Evolutionary conservation across 2,113 vertebrate species (phyloP).

Genomic region (Gulo gulo): DNA sequence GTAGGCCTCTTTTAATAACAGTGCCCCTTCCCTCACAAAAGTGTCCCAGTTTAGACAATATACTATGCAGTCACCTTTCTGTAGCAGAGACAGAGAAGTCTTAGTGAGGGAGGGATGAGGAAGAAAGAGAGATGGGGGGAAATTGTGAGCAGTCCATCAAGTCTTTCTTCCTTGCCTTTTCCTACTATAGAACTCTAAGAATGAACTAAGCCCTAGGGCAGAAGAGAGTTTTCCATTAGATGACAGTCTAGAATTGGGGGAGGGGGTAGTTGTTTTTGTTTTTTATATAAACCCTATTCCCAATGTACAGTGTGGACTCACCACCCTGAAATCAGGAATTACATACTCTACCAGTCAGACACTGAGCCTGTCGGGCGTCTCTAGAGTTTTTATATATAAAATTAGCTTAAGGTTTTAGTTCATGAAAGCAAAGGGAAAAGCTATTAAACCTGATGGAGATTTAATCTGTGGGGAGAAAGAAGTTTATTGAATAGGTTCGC

Average conservation of each 20-base stretch:
- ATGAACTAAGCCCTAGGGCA: not conserved
- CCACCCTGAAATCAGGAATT: not conserved
- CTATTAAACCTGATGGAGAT: not conserved
- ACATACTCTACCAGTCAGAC: not conserved
- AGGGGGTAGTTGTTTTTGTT: not conserved
- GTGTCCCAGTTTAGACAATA: not conserved
- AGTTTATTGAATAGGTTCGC: not conserved
- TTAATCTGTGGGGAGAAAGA: not conserved
- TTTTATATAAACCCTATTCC: not conserved
- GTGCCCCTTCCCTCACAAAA: not conserved
- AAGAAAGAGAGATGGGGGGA: not conserved
- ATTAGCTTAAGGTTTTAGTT: not conserved
- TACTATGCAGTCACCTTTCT: not conserved
- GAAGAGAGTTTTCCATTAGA: not conserved
- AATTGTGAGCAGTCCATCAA: not conserved
- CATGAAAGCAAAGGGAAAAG: not conserved
- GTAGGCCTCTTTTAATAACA: not conserved
- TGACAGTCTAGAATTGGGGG: not conserved
- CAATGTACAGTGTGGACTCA: not conserved
- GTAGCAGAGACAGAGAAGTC: not conserved
- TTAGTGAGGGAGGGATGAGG: not conserved
- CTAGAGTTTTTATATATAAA: not conserved
- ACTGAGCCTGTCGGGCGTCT: not conserved
- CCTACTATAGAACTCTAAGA: not conserved
- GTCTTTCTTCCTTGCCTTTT: not conserved